These are phyloP conservation scores for Eudasyphora cyanicolor DNA, from an alignment of 2,888 invertebrate species.

Conservation along the genomic window DNA sequence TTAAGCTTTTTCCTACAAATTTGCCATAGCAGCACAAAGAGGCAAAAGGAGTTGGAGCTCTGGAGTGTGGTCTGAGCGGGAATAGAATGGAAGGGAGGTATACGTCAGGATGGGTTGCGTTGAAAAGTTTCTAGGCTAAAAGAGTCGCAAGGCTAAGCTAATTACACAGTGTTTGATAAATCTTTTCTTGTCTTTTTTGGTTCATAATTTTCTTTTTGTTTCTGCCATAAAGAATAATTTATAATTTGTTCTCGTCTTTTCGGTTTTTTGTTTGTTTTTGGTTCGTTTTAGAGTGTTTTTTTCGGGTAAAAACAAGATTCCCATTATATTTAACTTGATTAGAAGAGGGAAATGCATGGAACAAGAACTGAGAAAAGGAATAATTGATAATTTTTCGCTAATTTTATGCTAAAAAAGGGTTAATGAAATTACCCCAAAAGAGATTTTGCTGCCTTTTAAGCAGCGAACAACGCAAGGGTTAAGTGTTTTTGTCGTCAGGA, in stretches of 20 bases:
- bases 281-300: constrained; percentile 42
- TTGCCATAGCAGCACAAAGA: constrained; percentile 48
- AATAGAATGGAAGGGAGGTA: no score
- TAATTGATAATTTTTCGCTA: constrained; percentile 62
- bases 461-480: constrained; percentile 35
- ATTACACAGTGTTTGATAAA: constrained; percentile 61
- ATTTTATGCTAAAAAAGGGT: constrained; percentile 57
- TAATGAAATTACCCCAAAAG: constrained; percentile 56
- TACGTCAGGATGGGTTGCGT: not conserved
- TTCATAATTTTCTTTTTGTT: constrained; percentile 24
- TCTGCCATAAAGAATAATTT: constrained; percentile 45
- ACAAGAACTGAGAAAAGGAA: constrained; percentile 29
- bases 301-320: constrained; percentile 37
- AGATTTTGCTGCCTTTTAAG: constrained; percentile 31
- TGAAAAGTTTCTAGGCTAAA: constrained; percentile 40
- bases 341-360: constrained; percentile 32
- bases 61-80: not conserved
- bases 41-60: not conserved
- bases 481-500: constrained; percentile 36
- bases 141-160: constrained; percentile 64
- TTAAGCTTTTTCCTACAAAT: constrained; percentile 55
- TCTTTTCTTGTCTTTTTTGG: constrained; percentile 46
- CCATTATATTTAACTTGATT: constrained; percentile 57
- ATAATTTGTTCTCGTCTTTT: constrained; percentile 28
- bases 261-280: not conserved